Evolutionary conservation across 2,113 vertebrate genomes (phyloP).

Genomic region (Grammomys surdaster): DNA sequence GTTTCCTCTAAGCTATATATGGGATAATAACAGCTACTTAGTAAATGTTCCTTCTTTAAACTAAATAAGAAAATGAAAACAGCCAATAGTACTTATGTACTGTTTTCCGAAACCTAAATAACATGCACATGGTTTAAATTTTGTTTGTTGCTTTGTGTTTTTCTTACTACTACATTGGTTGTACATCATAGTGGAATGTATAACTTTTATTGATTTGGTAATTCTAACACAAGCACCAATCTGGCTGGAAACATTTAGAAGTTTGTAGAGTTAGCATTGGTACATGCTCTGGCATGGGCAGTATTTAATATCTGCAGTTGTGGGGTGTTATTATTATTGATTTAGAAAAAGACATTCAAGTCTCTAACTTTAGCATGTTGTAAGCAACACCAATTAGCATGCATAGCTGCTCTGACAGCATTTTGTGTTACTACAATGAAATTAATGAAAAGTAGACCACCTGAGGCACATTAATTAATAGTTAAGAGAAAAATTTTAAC

Average conservation of each 20-base stretch:
- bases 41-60: conserved; percentile 21
- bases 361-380: conserved; percentile 46
- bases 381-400: conserved; percentile 44
- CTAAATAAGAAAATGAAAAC: neutral
- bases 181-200: neutral
- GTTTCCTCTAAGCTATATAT: neutral
- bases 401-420: conserved; percentile 18
- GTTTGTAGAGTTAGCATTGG: neutral
- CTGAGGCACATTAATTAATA: conserved; percentile 75
- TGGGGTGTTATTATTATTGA: conserved; percentile 25
- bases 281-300: neutral
- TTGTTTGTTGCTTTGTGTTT: conserved; percentile 27
- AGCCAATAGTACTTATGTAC: neutral
- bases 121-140: conserved; percentile 2
- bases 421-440: conserved; percentile 61
- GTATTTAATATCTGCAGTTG: neutral
- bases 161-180: neutral
- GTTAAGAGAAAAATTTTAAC: conserved; percentile 72
- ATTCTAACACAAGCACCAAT: conserved; percentile 14
- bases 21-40: neutral
- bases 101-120: neutral
- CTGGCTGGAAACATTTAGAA: conserved; percentile 22
- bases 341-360: conserved; percentile 1
- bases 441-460: conserved; percentile 69
- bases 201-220: conserved; percentile 26